Conservation (phyloP, 2,797 vertebrate genomes). For the Epinephelus coioides region DNA sequence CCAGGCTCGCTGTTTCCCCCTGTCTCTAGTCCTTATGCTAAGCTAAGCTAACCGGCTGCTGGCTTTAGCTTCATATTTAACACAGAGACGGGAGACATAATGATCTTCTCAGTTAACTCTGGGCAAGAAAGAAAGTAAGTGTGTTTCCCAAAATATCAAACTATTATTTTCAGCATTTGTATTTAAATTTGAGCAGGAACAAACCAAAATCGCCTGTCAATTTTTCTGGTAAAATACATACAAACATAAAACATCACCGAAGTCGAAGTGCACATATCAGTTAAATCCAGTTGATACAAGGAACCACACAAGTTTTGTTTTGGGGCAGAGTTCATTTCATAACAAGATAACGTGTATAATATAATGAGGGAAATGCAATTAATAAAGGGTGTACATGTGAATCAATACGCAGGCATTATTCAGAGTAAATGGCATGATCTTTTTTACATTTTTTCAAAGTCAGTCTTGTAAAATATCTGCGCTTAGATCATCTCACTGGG, state of each 20-base stretch:
- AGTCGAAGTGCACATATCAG: slow-evolving; percentile 1
- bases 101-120: no score
- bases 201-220: no score
- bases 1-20: no score
- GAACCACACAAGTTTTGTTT: background rate
- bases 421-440: background rate
- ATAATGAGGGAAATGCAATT: background rate
- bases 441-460: background rate
- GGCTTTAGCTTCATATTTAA: no score
- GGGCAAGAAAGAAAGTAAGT: no score
- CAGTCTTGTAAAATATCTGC: background rate
- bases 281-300: background rate
- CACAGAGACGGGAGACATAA: no score
- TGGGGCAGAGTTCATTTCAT: background rate
- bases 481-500: background rate
- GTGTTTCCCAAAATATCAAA: no score
- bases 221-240: no score
- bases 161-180: no score
- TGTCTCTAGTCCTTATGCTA: no score
- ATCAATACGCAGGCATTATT: slow-evolving; percentile 12
- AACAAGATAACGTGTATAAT: background rate
- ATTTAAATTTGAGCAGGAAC: no score
- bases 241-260: background rate
- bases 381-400: background rate
- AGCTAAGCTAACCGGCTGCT: no score